phyloP scores from a whole-genome alignment of 2,888 invertebrate genomes.

The Drosophila mimica region DNA sequence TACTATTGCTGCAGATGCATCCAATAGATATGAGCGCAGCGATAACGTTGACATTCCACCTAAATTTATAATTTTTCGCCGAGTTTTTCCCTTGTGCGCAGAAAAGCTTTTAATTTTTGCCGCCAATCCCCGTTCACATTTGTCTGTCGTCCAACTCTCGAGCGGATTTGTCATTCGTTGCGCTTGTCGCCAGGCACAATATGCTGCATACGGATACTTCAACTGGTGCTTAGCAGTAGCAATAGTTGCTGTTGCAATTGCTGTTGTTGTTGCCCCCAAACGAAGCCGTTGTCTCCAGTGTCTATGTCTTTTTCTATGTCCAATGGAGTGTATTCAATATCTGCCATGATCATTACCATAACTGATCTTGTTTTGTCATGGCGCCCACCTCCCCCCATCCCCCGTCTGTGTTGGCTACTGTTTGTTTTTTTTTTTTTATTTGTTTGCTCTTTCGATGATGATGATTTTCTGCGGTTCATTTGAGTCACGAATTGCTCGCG shows the following conservation, averaged over 20 bases:
- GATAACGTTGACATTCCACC: conserved; percentile 82
- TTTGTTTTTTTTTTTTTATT: conserved; percentile 34
- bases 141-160: conserved; percentile 44
- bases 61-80: conserved; percentile 79
- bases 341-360: conserved; percentile 76
- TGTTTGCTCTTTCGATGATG: conserved; percentile 36
- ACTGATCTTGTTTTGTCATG: conserved; percentile 76
- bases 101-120: conserved; percentile 81
- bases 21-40: conserved; percentile 75
- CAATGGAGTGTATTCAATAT: conserved; percentile 56
- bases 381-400: conserved; percentile 44
- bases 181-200: conserved; percentile 30
- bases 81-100: conserved; percentile 69
- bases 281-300: conserved; percentile 17
- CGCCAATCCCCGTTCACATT: conserved; percentile 71
- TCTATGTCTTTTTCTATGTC: conserved; percentile 40
- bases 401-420: conserved; percentile 33
- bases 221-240: conserved; percentile 22
- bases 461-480: conserved; percentile 80
- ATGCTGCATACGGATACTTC: conserved; percentile 41
- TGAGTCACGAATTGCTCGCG: conserved; percentile 77
- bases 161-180: conserved; percentile 67
- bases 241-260: conserved; percentile 4
- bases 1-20: conserved; percentile 56
- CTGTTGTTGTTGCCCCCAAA: conserved; percentile 13